These are phyloP conservation scores for Drosophila ezoana DNA, from an alignment of 2,888 invertebrate genomes.

Conservation along the genomic window DNA sequence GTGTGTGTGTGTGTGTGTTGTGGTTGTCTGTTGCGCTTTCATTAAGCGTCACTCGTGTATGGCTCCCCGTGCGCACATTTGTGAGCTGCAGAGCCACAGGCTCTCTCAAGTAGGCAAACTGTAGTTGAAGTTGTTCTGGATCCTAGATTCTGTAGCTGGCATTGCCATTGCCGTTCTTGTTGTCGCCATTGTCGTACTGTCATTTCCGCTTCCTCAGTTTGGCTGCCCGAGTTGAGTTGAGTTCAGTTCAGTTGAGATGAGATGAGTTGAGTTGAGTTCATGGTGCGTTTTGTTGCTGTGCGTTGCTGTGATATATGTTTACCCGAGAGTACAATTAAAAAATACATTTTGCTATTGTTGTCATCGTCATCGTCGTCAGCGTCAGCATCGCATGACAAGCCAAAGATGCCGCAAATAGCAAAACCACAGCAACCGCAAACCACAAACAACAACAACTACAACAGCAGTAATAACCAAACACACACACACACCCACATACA, in stretches of 20 bases:
- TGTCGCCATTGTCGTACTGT: conserved; percentile 73
- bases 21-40: conserved; percentile 74
- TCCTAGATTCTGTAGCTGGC: conserved; percentile 41
- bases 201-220: conserved; percentile 75
- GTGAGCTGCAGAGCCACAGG: conserved; percentile 32
- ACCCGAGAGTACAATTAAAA: conserved; percentile 80
- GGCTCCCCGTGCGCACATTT: conserved; percentile 69
- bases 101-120: conserved; percentile 62
- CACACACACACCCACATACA: conserved; percentile 7
- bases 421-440: conserved; percentile 59
- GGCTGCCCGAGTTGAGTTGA: conserved; percentile 36
- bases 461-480: conserved; percentile 28
- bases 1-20: conserved; percentile 7
- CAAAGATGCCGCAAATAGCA: conserved; percentile 77
- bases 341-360: conserved; percentile 76
- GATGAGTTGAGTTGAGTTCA: conserved; percentile 57
- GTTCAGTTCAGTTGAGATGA: conserved; percentile 27
- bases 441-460: conserved; percentile 35
- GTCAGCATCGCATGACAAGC: conserved; percentile 68
- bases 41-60: conserved; percentile 77
- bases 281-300: conserved; percentile 46
- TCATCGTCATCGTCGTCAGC: conserved; percentile 61
- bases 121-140: conserved; percentile 45
- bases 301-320: conserved; percentile 62
- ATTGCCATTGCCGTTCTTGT: conserved; percentile 70